Conservation (phyloP, 2,113 vertebrate species). For the Semicossyphus pulcher region DNA sequence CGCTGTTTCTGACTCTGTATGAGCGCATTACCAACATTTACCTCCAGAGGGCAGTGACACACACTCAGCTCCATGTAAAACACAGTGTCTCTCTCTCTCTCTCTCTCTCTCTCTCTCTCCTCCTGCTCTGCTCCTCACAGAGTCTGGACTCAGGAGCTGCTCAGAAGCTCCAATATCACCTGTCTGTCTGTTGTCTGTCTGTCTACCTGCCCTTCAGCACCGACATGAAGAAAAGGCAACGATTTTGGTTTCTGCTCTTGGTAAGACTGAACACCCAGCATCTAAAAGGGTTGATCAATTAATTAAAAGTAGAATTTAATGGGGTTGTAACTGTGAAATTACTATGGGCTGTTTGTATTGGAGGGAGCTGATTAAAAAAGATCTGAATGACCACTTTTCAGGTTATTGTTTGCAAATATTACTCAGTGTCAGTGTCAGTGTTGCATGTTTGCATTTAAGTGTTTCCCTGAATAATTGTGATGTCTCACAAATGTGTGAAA, state of each 20-base stretch:
- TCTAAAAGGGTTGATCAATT: neutral
- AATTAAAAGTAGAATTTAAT: neutral
- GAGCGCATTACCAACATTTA: neutral
- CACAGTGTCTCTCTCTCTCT: neutral
- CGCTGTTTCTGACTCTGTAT: no score
- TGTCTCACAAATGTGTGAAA: no score
- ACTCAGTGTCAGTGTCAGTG: no score
- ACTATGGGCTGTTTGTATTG: no score
- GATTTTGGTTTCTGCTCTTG: constrained; percentile 21
- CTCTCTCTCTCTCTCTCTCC: neutral
- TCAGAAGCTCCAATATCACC: constrained; percentile 14
- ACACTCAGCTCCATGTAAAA: neutral
- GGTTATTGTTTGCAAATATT: no score
- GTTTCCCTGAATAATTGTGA: no score
- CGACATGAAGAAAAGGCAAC: constrained; percentile 29
- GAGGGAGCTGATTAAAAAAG: no score
- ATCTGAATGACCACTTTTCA: no score
- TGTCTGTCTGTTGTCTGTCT: neutral
- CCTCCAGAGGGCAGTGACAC: neutral
- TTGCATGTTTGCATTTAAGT: no score
- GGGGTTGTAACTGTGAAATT: no score
- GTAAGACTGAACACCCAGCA: constrained; percentile 34
- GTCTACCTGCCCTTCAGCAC: neutral
- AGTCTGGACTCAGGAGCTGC: neutral
- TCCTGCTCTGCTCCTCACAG: neutral